These are phyloP conservation scores for Platycheirus rosarum DNA, from an alignment of 2,888 invertebrate genomes.

Conservation along the genomic window DNA sequence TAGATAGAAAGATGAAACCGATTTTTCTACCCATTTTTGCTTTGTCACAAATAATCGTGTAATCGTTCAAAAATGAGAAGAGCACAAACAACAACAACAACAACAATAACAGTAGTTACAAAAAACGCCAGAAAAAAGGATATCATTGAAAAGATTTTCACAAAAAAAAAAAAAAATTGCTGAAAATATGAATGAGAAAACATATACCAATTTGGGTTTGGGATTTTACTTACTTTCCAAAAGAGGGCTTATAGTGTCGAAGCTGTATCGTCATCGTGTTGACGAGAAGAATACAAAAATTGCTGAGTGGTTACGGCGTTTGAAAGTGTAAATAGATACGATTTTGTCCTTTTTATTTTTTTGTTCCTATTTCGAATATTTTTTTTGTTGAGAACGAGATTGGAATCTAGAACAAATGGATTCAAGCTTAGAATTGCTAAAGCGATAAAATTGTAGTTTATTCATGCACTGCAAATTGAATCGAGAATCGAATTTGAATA, in stretches of 20 bases:
- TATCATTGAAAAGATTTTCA: slow-evolving; percentile 30
- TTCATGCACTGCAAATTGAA: background rate
- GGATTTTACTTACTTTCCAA: slow-evolving; percentile 45
- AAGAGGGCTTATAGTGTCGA: slow-evolving; percentile 36
- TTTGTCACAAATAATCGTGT: slow-evolving; percentile 71
- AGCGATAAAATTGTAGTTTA: too few species aligned
- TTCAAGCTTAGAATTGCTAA: slow-evolving; percentile 29
- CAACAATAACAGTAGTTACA: background rate
- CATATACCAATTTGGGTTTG: slow-evolving; percentile 47
- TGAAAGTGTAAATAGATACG: slow-evolving; percentile 28
- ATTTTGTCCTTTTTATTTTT: background rate
- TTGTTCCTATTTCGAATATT: background rate
- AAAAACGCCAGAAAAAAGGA: slow-evolving; percentile 26
- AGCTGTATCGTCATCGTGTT: slow-evolving; percentile 13
- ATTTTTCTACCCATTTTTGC: slow-evolving; percentile 55
- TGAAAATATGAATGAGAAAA: slow-evolving; percentile 60
- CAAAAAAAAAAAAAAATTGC: slow-evolving; percentile 22
- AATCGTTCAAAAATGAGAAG: slow-evolving; percentile 62
- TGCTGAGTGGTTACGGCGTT: slow-evolving; percentile 46
- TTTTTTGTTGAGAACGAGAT: slow-evolving; percentile 5
- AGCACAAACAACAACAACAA: slow-evolving; percentile 31
- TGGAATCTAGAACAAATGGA: slow-evolving; percentile 42
- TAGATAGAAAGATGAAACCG: slow-evolving; percentile 51
- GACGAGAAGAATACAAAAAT: slow-evolving; percentile 47
- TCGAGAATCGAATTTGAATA: background rate